Percentiles rank a stretch among this genome's conserved stretches.
Evolutionary conservation across 2,113 vertebrate genomes (phyloP).

Genomic region (Trematocara macrostoma): DNA sequence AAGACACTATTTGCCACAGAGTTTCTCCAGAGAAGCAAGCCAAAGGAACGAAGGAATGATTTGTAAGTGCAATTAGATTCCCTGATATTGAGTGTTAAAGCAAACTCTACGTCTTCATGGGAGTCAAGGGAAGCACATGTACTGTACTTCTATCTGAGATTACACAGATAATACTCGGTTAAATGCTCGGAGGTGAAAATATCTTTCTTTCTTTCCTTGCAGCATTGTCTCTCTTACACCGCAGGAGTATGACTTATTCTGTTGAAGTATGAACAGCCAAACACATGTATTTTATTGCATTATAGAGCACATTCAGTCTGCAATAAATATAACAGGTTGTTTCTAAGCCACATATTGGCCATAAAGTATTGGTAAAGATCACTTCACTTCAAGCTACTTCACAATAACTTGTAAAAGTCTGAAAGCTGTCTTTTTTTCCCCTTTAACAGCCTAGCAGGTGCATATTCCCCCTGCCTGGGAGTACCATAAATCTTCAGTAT

Average conservation of each 20-base stretch:
- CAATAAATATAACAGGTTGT: not conserved
- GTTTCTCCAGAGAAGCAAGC: constrained; percentile 2
- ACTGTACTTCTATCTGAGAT: constrained; percentile 31
- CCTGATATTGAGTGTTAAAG: constrained; percentile 34
- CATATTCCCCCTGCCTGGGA: not conserved
- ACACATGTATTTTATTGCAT: not conserved
- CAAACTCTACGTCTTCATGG: constrained; percentile 21
- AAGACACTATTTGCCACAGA: not conserved
- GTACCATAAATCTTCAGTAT: constrained; percentile 40
- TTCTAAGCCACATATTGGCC: not conserved
- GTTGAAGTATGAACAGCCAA: not conserved
- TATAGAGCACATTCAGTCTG: not conserved
- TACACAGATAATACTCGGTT: constrained; percentile 49
- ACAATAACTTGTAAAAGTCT: not conserved
- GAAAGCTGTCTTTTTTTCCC: not conserved
- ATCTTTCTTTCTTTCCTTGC: not conserved
- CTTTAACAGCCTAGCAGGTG: constrained; percentile 39
- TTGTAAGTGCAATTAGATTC: constrained; percentile 34
- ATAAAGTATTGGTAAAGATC: not conserved
- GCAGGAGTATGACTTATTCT: not conserved
- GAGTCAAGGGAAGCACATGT: constrained; percentile 15
- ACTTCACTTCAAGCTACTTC: not conserved
- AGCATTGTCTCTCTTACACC: not conserved
- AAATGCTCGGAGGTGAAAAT: constrained; percentile 1
- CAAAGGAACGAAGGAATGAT: not conserved